These are phyloP conservation scores for Rhadina sibilatrix DNA, from an alignment of 2,113 vertebrate genomes.

Conservation along the genomic window DNA sequence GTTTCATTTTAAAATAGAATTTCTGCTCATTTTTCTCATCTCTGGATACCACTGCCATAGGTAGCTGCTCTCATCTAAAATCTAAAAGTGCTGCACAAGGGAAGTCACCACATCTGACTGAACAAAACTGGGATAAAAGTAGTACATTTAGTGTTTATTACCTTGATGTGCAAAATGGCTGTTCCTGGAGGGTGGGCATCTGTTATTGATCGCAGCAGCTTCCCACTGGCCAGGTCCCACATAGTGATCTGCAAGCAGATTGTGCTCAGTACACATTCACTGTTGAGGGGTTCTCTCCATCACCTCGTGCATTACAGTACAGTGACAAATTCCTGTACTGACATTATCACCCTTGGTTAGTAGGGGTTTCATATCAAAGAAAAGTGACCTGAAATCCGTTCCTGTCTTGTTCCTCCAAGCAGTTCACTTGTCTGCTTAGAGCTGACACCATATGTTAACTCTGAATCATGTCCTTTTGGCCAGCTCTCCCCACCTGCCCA, in stretches of 20 bases:
- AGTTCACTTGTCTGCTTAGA: background rate
- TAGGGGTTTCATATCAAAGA: background rate
- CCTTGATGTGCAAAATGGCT: conserved; percentile 95
- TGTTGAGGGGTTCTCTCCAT: background rate
- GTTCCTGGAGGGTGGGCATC: conserved; percentile 97
- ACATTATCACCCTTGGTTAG: background rate
- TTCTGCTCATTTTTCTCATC: background rate
- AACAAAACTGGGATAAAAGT: background rate
- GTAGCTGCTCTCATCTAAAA: background rate
- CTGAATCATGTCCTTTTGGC: background rate
- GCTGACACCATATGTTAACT: background rate
- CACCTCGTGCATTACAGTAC: rapidly evolving
- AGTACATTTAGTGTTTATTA: conserved; percentile 38
- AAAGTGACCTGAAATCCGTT: background rate
- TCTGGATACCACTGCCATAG: background rate
- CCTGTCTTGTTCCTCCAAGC: background rate
- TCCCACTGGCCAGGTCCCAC: conserved; percentile 98
- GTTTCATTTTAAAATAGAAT: background rate
- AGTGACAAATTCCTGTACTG: background rate
- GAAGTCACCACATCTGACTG: background rate
- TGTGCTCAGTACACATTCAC: background rate
- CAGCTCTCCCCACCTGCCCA: background rate
- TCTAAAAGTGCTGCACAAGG: background rate
- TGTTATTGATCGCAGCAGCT: conserved; percentile 92
- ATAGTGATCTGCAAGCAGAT: conserved; percentile 89